Evolutionary conservation across 1,140 invertebrate genomes (phyloP), one percentile per base, ranked within the genome.

Genomic region (Danaus melanippus): DNA sequence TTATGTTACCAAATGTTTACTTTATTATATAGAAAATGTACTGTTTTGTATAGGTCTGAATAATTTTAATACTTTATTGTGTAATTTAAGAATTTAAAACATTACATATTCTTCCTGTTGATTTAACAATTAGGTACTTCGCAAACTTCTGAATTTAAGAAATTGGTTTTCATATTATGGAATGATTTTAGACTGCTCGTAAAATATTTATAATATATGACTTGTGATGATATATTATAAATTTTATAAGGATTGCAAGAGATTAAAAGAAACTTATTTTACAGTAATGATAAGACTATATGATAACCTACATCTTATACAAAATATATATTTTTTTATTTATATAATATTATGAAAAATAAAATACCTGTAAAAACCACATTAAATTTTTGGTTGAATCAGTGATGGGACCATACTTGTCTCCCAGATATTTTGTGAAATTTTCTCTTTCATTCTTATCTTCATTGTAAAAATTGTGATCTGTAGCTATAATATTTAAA

Each of bases 341-440:
- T 61, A 46, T 8, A 43, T 42, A 42, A 55, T 42, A 15, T 47
- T 12, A 52, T 21, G 32, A 56, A 42, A 49, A 53, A 21, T 1
- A 52, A 58, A 50, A 64, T 86, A 94, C 93, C 88, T 95, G 93
- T 64, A 95, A 69, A 87, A 95, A 94, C 92, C 92, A 94, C 51
- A 94, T 87, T 11, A 94, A 68, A 76, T 93, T 89, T 12, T 91
- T 74, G 10, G 70, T 64, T 0, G 86, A 87, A 65, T 91, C 81
- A 40, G 73, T 83, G 45, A 93, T 90, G 51, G 61, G 63, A 9
- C 71, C 76, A 64, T 87, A 74, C 53, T 89, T 89, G 63, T 81
- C 58, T 52, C 62, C 66, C 48, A 81, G 62, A 66, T 78, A 76
- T 56, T 66, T 70, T 8, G 76, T 76, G 51, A 66, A 72, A 58